These are phyloP conservation scores for Exocentrus adspersus DNA, from an alignment of 2,888 invertebrate species.

Conservation along the genomic window DNA sequence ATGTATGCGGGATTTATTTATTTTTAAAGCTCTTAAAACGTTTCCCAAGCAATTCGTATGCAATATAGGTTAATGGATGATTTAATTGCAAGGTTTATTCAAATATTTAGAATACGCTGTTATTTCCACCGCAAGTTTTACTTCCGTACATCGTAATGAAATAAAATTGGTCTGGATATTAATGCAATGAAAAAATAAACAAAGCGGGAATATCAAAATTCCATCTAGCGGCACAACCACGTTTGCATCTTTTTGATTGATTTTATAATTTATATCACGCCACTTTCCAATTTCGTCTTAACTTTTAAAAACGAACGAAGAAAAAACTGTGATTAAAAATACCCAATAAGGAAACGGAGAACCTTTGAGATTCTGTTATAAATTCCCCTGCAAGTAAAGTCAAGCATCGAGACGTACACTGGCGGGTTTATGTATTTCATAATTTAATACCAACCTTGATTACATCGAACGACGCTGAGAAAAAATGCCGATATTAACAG, in stretches of 20 bases:
- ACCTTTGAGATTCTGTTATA: neutral
- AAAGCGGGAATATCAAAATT: slow-evolving; percentile 1
- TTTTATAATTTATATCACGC: too few species aligned
- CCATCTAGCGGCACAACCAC: neutral
- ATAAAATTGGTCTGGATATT: neutral
- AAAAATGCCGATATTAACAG: slow-evolving; percentile 35
- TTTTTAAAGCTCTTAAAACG: neutral
- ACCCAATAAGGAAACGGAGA: neutral
- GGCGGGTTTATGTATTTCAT: slow-evolving; percentile 25
- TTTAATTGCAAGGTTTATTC: slow-evolving; percentile 3
- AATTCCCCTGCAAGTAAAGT: neutral
- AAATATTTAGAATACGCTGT: slow-evolving; percentile 3
- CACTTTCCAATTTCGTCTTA: too few species aligned
- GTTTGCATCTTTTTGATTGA: too few species aligned
- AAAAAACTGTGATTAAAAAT: neutral
- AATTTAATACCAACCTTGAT: slow-evolving; percentile 37
- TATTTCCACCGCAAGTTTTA: slow-evolving; percentile 4
- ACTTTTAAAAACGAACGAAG: neutral
- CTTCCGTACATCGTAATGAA: slow-evolving; percentile 3
- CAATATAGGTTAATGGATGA: slow-evolving; percentile 14
- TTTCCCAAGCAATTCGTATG: neutral
- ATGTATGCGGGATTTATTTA: slow-evolving; percentile 6
- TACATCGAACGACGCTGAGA: slow-evolving; percentile 30
- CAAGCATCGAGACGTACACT: neutral
- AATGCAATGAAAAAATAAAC: slow-evolving; percentile 13